Evolutionary conservation across 2,888 invertebrate species (phyloP), one percentile per base, ranked within the genome.

Genomic region (Imbricaverruca yamaguchii): DNA sequence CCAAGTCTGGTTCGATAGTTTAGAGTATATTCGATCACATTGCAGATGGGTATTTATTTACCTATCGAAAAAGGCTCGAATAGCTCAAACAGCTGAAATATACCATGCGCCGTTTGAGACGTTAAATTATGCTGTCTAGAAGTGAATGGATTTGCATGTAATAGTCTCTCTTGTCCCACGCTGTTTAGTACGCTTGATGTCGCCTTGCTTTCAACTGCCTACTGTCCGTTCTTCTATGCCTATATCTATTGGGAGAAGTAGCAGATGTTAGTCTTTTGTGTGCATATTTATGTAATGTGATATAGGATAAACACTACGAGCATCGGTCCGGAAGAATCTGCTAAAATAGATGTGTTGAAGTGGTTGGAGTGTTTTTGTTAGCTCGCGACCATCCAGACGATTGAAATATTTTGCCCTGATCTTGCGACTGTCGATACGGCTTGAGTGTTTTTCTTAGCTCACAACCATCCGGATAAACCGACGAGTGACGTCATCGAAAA

Each of bases 301-400:
- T 69, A 55, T 74, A 74, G 55, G 21, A 8, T 74, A 15, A 74
- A 55, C 53, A 13, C 55, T 18, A 7, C 15, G 9, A 8, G 21
- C 21, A 53, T 11, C 18, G 25, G 39, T 39, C 21, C n/a, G 23
- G 3, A 39, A 15, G 39, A 21, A 74, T 74, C 8, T 21, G 21
- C 10, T 74, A 74, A 11, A 74, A 74, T 74, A 74, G 74, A 74
- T 21, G 74, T 74, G 74, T 21, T 74, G 21, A 23, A 74, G n/a
- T n/a, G n/a, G n/a, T n/a, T n/a, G n/a, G n/a, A n/a, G n/a, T n/a
- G n/a, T n/a, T n/a, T n/a, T n/a, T n/a, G n/a, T n/a, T n/a, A n/a
- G n/a, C n/a, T n/a, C n/a, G n/a, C n/a, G n/a, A n/a, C n/a, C n/a
- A n/a, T n/a, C n/a, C n/a, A n/a, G n/a, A n/a, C n/a, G n/a, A n/a